Evolutionary conservation across 2,113 vertebrate species (phyloP).

Genomic region (Sylvietta virens): DNA sequence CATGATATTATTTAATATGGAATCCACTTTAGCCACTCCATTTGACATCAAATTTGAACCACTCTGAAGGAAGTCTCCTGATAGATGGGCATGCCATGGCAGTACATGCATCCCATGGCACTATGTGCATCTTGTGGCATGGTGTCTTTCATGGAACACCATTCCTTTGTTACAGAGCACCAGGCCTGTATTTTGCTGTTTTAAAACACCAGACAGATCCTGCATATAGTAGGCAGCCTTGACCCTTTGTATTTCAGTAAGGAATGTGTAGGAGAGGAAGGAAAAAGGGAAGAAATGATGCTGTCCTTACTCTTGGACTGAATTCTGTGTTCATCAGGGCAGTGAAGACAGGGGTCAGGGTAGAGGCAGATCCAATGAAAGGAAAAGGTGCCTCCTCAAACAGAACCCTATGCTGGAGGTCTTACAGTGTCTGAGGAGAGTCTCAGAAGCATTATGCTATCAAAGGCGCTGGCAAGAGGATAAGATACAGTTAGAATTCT

Average conservation of each 20-base stretch:
- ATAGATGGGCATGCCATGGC: not conserved
- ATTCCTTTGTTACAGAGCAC: not conserved
- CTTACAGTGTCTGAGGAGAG: not conserved
- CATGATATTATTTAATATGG: constrained; percentile 41
- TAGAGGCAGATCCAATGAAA: not conserved
- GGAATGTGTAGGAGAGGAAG: not conserved
- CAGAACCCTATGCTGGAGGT: not conserved
- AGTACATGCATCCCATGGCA: not conserved
- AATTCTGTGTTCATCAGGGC: not conserved
- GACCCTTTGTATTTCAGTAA: constrained; percentile 30
- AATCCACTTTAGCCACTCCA: constrained; percentile 16
- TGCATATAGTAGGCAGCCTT: constrained; percentile 20
- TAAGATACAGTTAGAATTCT: not conserved
- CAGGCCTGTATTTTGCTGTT: not conserved
- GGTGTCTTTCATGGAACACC: not conserved
- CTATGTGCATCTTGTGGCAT: not conserved
- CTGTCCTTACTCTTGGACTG: not conserved
- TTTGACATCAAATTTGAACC: constrained; percentile 22
- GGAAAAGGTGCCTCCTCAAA: not conserved
- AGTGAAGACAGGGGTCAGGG: not conserved
- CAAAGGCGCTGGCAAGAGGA: not conserved
- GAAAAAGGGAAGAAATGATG: not conserved
- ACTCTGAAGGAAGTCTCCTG: constrained; percentile 25
- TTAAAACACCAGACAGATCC: not conserved
- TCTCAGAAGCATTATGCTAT: not conserved